Conservation (phyloP, 2,888 invertebrate genomes). For the Papilio gigon region DNA sequence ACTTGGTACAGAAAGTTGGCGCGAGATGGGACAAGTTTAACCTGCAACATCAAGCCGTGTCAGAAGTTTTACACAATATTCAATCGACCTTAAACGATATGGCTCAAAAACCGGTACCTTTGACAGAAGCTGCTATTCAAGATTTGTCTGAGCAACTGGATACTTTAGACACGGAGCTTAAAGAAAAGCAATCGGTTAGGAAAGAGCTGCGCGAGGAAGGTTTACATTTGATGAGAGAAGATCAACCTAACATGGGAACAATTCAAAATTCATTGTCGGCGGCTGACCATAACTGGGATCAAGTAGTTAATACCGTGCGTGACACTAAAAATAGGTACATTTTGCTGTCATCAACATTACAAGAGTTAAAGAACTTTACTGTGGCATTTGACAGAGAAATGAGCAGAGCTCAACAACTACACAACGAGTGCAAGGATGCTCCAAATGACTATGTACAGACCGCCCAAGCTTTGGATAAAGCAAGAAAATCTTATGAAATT, state of each 20-base stretch:
- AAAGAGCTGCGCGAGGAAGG: slow-evolving; percentile 91
- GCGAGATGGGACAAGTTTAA: slow-evolving; percentile 91
- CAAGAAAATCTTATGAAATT: slow-evolving; percentile 88
- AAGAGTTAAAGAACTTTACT: slow-evolving; percentile 88
- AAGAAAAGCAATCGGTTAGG: slow-evolving; percentile 84
- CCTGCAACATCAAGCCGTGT: slow-evolving; percentile 86
- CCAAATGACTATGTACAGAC: slow-evolving; percentile 89
- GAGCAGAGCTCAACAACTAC: slow-evolving; percentile 85
- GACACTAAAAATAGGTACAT: slow-evolving; percentile 89
- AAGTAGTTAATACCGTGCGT: slow-evolving; percentile 87
- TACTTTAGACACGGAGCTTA: slow-evolving; percentile 80
- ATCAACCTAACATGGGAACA: slow-evolving; percentile 89
- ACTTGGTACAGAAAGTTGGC: slow-evolving; percentile 86
- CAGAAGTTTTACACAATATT: slow-evolving; percentile 84
- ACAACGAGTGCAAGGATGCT: slow-evolving; percentile 84
- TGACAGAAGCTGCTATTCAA: slow-evolving; percentile 75
- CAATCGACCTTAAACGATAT: slow-evolving; percentile 82
- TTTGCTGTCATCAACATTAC: slow-evolving; percentile 87
- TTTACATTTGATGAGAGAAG: slow-evolving; percentile 89
- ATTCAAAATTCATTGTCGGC: slow-evolving; percentile 90
- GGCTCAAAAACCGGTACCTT: slow-evolving; percentile 75
- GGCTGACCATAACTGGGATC: slow-evolving; percentile 91
- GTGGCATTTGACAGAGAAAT: slow-evolving; percentile 87
- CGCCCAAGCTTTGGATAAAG: slow-evolving; percentile 86
- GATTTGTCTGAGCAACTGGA: slow-evolving; percentile 79